Evolutionary conservation across 2,113 vertebrate species (phyloP), one percentile per base, ranked within the genome.

Genomic region (Pangasianodon gigas): DNA sequence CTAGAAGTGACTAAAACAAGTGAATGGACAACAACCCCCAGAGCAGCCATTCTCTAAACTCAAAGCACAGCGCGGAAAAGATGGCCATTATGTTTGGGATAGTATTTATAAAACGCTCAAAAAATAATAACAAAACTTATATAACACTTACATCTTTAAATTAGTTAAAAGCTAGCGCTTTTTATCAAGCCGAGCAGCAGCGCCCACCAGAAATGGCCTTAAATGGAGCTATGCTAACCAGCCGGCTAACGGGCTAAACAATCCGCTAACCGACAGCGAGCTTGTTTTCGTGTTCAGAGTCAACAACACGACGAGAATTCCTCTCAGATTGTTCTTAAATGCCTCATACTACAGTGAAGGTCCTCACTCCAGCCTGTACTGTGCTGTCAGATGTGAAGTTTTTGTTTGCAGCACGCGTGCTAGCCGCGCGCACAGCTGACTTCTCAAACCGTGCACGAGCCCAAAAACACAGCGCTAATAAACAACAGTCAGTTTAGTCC

Each of bases 201-300:
- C 58, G 56, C 6, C 58, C 41, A 85, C 1, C 13, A 65, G 13
- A 85, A 65, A 65, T 24, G 84, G 60, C 84, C 58, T 85, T 37
- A 81, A 52, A 52, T n/a, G 24, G 18, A 19, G n/a, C n/a, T 58
- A 83, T 48, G 83, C 54, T 85, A 85, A 41, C 81, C 60, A 82
- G 3, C 81, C 32, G 54, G 81, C 82, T 60, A 84, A 85, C 84
- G 24, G 41, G 58, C 60, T 85, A 67, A 44, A n/a, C 41, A 18
- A 16, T 9, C 60, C 18, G 84, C 84, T 85, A 85, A 67, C 41
- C 41, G 16, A n/a, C 60, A 29, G 10, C 60, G 24, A 67, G 84
- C 84, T 14, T 65, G 13, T 85, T 65, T 29, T 29, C 10, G 32
- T 13, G 4, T 26, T 44, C 2, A 18, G 41, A 75, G 52, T n/a